Evolutionary conservation across 2,888 invertebrate genomes (phyloP), one percentile per base, ranked within the genome.

Genomic region (Octodonta nipae): DNA sequence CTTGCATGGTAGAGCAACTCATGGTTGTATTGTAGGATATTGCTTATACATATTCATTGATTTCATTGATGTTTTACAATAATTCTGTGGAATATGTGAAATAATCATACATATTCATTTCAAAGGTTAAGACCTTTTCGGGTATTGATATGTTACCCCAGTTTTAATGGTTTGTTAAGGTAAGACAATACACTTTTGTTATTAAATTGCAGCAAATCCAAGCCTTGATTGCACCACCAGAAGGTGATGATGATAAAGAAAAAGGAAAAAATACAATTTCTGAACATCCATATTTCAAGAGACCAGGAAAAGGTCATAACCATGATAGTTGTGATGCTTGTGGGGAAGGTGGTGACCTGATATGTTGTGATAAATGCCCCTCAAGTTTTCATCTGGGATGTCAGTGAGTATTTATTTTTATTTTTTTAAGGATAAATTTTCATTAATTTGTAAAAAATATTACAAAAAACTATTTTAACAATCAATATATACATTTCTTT

Each of bases 311-410:
- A 51, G 85, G 85, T 5, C 86, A 85, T 54, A 92, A 92, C 63
- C 86, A 83, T 55, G 92, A 93, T 55, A 79, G 78, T 43, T 95
- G 95, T 56, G 91, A 92, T 65, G 84, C 88, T 33, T 95, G 95
- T 58, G 75, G 80, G 32, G 93, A 93, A 66, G 91, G 91, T 16
- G 93, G 95, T 2, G 89, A 91, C 60, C 66, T 96, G 20, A 77
- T 96, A 36, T 93, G 92, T 61, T 96, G 95, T 59, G 93, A 95
- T 61, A 79, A 81, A 41, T 96, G 95, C 52, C 91, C 92, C 1
- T 87, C 89, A 15, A 89, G 92, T 40, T 96, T 95, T 64, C 95
- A 96, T 66, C 70, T 92, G 36, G 78, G 83, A 47, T 96, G 95
- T 75, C 89, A 93, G 91, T 92, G 64, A 78, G 75, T 68, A 47